phyloP scores from a whole-genome alignment of 2,888 invertebrate species.

The Amorpha juglandis region DNA sequence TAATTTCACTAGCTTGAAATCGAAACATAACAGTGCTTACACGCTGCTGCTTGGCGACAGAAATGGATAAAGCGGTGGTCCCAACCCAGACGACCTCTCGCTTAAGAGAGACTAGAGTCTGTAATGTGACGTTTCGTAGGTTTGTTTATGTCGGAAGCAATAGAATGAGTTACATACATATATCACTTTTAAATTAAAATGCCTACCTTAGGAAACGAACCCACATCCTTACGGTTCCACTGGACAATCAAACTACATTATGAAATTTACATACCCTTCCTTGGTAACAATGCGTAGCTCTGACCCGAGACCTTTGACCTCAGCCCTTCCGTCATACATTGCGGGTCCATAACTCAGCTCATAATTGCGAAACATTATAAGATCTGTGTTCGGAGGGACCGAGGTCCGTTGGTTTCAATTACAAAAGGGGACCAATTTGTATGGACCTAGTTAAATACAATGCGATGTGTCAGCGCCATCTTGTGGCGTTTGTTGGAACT shows the following conservation, averaged over 20 bases:
- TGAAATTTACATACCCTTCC: background rate
- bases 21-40: too few species aligned
- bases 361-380: conserved; percentile 9
- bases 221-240: too few species aligned
- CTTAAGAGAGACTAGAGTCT: too few species aligned
- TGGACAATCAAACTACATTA: background rate
- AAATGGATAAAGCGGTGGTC: too few species aligned
- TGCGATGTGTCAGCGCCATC: conserved; percentile 14
- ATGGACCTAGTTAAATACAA: conserved; percentile 3
- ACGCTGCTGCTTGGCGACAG: too few species aligned
- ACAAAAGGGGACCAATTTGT: conserved; percentile 15
- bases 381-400: conserved; percentile 3
- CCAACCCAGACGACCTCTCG: too few species aligned
- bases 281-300: background rate
- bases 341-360: conserved; percentile 6
- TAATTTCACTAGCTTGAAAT: too few species aligned
- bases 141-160: too few species aligned
- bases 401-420: conserved; percentile 12
- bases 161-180: too few species aligned
- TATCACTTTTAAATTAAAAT: too few species aligned
- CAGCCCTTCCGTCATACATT: background rate
- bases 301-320: conserved; percentile 11
- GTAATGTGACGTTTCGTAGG: too few species aligned
- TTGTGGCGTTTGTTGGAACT: background rate
- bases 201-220: too few species aligned